Base-by-base conservation (phyloP, 2,113 vertebrate species). In the Bagarius yarrelli region DNA sequence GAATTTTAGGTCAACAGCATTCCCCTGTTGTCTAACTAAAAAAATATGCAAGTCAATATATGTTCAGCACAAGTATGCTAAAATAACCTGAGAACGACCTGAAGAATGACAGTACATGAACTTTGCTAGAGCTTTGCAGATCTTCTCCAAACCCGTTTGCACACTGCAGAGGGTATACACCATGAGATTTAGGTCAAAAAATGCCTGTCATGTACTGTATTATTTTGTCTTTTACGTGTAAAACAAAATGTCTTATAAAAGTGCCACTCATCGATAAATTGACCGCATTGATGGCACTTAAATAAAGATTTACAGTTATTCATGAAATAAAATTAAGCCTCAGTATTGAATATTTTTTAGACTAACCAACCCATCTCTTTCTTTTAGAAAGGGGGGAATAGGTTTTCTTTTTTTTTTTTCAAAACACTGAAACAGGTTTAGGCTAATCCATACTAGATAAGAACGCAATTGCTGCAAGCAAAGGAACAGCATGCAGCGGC, bases 361-460 rank as follows among this genome's bases (percentile, higher is more conserved):
- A 72, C 50, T 21, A 23, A 73, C 19, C 11, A 23, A 32, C 11
- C 34, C 9, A 21, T 47, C 44, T 47, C 9, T 47, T 47, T 47
- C 9, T 8, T 47, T 47, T 9, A 47, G 44, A 47, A 47, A 4
- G 36, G 11, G 44, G 34, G 56, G 23, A n/a, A 36, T 47, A 25
- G 47, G 3, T 3, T 40, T 3, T 40, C 8, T 40, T 40, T 40
- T 40, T 25, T 16, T 5, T 70, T 83, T 75, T 61, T 23, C 76
- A 80, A 63, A 73, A 50, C 34, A 57, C 44, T 60, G 30, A 77
- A 82, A 84, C 87, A 84, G 75, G 86, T 85, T 69, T 55, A 69
- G 78, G 82, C 87, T n/a, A 76, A 88, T 82, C 73, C 73, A 75
- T 34, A 73, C 34, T 78, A 60, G 73, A 53, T 73, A 59, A 80